Conservation (phyloP, 1,140 invertebrate genomes). For the Lordiphosa stackelbergi region DNA sequence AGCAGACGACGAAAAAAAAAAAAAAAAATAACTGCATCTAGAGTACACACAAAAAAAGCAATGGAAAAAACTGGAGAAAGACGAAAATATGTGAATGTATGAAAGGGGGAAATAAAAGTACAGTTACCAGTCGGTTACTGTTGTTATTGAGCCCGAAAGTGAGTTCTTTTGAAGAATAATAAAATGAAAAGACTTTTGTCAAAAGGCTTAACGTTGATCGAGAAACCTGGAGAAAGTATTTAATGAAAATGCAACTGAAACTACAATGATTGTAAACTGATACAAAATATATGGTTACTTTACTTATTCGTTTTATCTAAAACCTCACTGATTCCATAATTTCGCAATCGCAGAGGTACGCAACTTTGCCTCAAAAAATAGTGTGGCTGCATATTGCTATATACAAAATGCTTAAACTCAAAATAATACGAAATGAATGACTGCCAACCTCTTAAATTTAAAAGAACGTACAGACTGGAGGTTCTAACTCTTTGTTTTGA, state of each 20-base stretch:
- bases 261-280: too few species aligned
- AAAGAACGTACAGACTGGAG: not conserved
- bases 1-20: constrained; percentile 13
- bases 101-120: constrained; percentile 9
- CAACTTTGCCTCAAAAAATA: not conserved
- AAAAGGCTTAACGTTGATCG: too few species aligned
- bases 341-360: too few species aligned
- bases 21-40: constrained; percentile 55
- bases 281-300: too few species aligned
- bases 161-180: too few species aligned
- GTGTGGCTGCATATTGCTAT: constrained; percentile 1
- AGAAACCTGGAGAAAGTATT: too few species aligned
- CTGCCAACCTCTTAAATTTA: not conserved
- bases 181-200: too few species aligned
- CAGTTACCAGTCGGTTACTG: not conserved
- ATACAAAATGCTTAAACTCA: not conserved
- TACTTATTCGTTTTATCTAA: too few species aligned
- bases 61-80: not conserved
- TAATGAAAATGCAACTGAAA: too few species aligned
- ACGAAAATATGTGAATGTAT: constrained; percentile 5
- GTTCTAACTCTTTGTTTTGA: too few species aligned
- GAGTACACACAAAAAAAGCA: constrained; percentile 5
- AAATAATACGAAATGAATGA: not conserved
- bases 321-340: too few species aligned
- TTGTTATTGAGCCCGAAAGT: too few species aligned